phyloP scores from a whole-genome alignment of 1,140 invertebrate species.

The Euborellia annulipes region DNA sequence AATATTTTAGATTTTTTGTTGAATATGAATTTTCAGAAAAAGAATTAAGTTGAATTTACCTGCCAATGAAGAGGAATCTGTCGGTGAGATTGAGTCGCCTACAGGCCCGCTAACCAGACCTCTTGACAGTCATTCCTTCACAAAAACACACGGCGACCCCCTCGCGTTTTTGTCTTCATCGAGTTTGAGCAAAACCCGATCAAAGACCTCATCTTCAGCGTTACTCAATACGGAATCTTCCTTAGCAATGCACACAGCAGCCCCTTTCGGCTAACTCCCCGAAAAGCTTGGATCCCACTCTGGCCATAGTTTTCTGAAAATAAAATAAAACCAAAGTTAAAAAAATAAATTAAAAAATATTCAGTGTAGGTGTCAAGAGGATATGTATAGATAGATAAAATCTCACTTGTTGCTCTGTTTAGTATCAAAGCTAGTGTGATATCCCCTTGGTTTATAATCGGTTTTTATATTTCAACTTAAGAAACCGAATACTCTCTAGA shows the following conservation, averaged over 20 bases:
- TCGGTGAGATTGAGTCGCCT: constrained; percentile 41
- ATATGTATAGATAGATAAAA: no score
- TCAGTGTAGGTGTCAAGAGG: no score
- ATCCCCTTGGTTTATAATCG: no score
- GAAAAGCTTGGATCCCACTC: constrained; percentile 62
- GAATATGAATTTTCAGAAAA: no score
- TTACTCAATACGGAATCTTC: constrained; percentile 48
- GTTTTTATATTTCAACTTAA: no score
- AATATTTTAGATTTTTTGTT: no score
- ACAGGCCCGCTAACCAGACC: constrained; percentile 48
- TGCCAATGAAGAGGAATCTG: constrained; percentile 50
- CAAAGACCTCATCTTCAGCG: constrained; percentile 41
- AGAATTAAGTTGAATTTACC: no score
- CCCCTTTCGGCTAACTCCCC: constrained; percentile 43
- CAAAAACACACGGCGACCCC: constrained; percentile 75
- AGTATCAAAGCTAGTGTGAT: no score
- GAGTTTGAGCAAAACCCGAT: constrained; percentile 40
- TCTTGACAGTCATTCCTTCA: constrained; percentile 55
- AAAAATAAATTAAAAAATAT: no score
- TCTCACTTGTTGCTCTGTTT: no score
- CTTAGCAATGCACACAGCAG: constrained; percentile 57
- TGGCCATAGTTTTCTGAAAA: constrained; percentile 65
- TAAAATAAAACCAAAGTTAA: no score
- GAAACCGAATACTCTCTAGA: no score
- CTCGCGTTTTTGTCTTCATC: constrained; percentile 38